phyloP scores from a whole-genome alignment of 2,888 invertebrate species.

The Sepioteuthis lessoniana region DNA sequence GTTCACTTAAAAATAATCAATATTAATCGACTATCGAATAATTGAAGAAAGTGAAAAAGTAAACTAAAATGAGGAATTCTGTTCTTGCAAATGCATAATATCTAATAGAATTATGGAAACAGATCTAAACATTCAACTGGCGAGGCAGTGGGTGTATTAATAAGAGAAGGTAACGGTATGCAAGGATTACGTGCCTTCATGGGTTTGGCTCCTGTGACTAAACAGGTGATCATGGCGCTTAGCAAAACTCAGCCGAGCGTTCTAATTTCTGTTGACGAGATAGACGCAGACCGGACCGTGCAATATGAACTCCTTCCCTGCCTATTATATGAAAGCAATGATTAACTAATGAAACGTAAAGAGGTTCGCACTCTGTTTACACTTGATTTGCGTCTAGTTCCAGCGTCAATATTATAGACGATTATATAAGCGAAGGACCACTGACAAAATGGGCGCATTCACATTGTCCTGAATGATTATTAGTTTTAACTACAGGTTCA shows the following conservation, averaged over 20 bases:
- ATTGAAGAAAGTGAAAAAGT: neutral
- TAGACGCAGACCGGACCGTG: neutral
- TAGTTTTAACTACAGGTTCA: neutral
- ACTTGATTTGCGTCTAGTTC: neutral
- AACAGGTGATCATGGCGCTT: neutral
- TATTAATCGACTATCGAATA: too few relatives aligned
- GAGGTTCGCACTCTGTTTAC: neutral
- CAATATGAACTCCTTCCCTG: neutral
- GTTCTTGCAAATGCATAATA: neutral
- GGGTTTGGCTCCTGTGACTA: conserved; percentile 33
- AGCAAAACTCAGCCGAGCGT: neutral
- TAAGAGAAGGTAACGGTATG: neutral
- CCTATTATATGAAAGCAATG: conserved; percentile 5
- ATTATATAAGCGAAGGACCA: neutral
- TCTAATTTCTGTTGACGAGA: neutral
- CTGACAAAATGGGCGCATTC: neutral
- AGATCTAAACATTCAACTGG: neutral
- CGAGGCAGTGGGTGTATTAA: neutral
- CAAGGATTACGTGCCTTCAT: neutral
- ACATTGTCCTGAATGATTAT: neutral
- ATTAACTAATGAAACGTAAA: conserved; percentile 33
- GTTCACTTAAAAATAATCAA: too few relatives aligned
- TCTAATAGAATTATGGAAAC: neutral
- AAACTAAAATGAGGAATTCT: neutral
- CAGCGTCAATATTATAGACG: conserved; percentile 4